These are phyloP conservation scores for Pollenia labialis DNA, from an alignment of 2,888 invertebrate genomes.

Conservation along the genomic window DNA sequence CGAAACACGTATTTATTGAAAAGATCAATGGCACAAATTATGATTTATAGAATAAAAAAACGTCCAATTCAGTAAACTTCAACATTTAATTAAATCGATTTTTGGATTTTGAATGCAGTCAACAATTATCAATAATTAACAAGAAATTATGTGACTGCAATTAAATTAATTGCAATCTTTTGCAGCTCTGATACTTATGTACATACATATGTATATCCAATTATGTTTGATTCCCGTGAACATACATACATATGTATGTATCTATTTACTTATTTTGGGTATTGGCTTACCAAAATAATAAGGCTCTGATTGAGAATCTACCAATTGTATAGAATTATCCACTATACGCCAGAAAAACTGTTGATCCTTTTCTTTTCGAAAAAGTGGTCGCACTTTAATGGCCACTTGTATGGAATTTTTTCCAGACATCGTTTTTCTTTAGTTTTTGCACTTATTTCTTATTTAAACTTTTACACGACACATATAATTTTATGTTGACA, in stretches of 20 bases:
- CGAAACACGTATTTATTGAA: no score
- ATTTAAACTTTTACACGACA: conserved; percentile 13
- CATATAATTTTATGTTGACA: not conserved
- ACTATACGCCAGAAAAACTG: conserved; percentile 87
- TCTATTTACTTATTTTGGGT: not conserved
- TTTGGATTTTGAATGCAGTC: no score
- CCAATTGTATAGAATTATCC: conserved; percentile 86
- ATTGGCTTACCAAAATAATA: conserved; percentile 84
- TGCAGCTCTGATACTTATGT: no score
- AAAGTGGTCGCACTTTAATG: conserved; percentile 89
- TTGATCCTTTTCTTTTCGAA: conserved; percentile 87
- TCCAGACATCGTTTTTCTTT: conserved; percentile 72
- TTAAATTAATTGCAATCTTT: no score
- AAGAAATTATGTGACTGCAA: no score
- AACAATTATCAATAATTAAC: no score
- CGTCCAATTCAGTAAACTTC: no score
- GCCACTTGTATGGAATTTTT: conserved; percentile 88
- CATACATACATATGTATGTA: not conserved
- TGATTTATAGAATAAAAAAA: no score
- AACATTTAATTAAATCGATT: no score
- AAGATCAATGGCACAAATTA: no score
- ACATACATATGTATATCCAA: conserved; percentile 7
- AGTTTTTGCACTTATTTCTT: conserved; percentile 6
- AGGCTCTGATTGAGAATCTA: conserved; percentile 85
- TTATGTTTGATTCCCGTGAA: not conserved